phyloP scores from a whole-genome alignment of 2,113 vertebrate genomes.

The Madoqua kirkii region DNA sequence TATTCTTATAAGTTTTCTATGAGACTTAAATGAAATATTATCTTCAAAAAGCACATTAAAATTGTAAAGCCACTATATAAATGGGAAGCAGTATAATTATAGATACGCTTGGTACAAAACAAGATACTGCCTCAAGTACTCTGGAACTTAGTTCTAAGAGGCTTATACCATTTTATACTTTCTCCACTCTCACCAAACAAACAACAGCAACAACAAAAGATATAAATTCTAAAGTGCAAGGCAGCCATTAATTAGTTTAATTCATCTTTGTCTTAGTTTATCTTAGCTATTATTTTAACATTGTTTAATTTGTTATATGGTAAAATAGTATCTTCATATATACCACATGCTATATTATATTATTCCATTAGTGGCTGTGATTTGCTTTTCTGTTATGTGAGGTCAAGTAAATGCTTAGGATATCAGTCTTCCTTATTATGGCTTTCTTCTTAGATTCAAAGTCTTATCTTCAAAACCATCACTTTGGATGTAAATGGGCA shows the following conservation, averaged over 20 bases:
- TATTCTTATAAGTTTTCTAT: not conserved
- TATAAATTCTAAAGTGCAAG: not conserved
- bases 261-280: slow-evolving; percentile 3
- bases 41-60: slow-evolving; percentile 17
- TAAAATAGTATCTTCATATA: not conserved
- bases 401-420: not conserved
- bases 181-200: not conserved
- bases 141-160: not conserved
- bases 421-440: not conserved
- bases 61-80: not conserved
- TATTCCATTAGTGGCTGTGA: not conserved
- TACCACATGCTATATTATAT: not conserved
- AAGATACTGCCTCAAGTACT: not conserved
- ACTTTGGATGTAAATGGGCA: not conserved
- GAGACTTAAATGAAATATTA: not conserved
- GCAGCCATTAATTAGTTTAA: not conserved
- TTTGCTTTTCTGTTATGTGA: not conserved
- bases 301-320: not conserved
- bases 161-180: not conserved
- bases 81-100: not conserved
- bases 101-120: not conserved
- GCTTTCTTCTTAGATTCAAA: slow-evolving; percentile 30
- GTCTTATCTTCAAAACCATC: not conserved
- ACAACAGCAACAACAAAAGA: not conserved
- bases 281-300: not conserved